Percentiles rank a stretch among this genome's conserved stretches.
Evolutionary conservation across 2,113 vertebrate genomes (phyloP).

Genomic region (Antechinus stuartii): DNA sequence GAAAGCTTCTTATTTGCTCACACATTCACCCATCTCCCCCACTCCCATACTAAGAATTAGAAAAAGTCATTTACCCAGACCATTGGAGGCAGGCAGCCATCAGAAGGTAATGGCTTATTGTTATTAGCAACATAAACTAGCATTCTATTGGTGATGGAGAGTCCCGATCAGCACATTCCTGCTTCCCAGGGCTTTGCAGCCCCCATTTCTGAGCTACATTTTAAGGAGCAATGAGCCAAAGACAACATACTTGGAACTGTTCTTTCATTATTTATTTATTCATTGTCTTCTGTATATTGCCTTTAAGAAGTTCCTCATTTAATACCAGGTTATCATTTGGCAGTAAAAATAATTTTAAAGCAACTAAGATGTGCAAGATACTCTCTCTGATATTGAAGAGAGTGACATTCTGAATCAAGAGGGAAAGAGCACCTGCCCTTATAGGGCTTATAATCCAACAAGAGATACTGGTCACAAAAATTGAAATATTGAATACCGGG

Average conservation of each 20-base stretch:
- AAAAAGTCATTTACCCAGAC: conserved; percentile 33
- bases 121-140: conserved; percentile 38
- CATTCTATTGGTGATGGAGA: conserved; percentile 48
- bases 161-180: neutral
- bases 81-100: conserved; percentile 10
- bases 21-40: neutral
- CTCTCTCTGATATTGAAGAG: conserved; percentile 43
- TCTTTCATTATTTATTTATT: conserved; percentile 41
- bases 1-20: neutral
- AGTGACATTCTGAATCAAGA: conserved; percentile 36
- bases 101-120: neutral
- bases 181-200: conserved; percentile 5
- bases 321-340: conserved; percentile 21
- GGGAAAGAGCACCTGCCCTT: neutral
- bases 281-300: conserved; percentile 7
- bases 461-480: neutral
- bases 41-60: neutral
- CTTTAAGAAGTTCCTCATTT: conserved; percentile 15
- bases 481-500: neutral
- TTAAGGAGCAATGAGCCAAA: conserved; percentile 42
- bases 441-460: conserved; percentile 39
- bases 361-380: conserved; percentile 11
- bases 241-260: neutral
- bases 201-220: conserved; percentile 60
- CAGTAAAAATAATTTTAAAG: conserved; percentile 48